Percentiles rank a stretch among this genome's conserved stretches.
Evolutionary conservation across 2,888 invertebrate species (phyloP).

Genomic region (Epirrita christyi): DNA sequence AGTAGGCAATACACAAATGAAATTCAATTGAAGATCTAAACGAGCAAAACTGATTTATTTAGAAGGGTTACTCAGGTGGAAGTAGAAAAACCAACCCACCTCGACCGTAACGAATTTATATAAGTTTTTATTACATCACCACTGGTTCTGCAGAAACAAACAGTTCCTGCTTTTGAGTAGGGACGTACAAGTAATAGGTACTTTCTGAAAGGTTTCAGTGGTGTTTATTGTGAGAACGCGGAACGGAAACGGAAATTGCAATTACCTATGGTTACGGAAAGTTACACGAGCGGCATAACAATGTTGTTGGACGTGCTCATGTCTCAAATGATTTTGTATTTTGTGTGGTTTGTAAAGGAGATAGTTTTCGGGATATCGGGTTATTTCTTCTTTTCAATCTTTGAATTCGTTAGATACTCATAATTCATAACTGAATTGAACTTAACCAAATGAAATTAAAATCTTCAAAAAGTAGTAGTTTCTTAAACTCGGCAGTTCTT

Average conservation of each 20-base stretch:
- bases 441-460: too few relatives aligned
- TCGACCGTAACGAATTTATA: not conserved
- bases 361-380: too few relatives aligned
- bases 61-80: too few relatives aligned
- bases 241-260: conserved; percentile 18
- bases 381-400: too few relatives aligned
- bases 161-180: not conserved
- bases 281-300: conserved; percentile 8
- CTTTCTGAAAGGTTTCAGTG: conserved; percentile 3
- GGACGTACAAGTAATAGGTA: not conserved
- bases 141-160: not conserved
- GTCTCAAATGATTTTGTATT: not conserved
- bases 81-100: not conserved
- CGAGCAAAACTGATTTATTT: too few relatives aligned
- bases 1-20: too few relatives aligned
- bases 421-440: too few relatives aligned
- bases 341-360: not conserved
- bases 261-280: conserved; percentile 10
- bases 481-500: too few relatives aligned
- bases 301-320: conserved; percentile 5
- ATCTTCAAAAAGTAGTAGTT: too few relatives aligned
- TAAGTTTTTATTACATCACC: conserved; percentile 7
- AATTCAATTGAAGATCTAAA: not conserved
- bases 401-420: too few relatives aligned
- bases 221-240: conserved; percentile 1